Conservation (phyloP, 2,888 invertebrate species). For the Selenia dentaria region DNA sequence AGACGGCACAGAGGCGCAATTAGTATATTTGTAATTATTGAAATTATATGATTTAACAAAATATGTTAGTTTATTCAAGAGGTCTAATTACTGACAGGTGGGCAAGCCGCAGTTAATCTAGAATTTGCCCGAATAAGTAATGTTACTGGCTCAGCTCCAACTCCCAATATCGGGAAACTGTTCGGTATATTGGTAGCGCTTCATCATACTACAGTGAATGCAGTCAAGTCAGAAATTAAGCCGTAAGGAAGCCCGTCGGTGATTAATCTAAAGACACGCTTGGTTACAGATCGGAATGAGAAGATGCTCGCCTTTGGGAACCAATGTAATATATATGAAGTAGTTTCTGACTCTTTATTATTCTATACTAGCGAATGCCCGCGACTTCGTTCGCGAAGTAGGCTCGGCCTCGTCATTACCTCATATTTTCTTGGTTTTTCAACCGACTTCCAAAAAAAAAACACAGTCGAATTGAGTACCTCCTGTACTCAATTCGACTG, state of each 20-base stretch:
- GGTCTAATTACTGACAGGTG: background rate
- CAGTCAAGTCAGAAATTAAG: conserved; percentile 25
- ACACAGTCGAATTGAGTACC: too few relatives aligned
- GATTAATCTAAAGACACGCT: conserved; percentile 21
- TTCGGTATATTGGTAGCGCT: conserved; percentile 48
- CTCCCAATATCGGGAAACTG: conserved; percentile 42
- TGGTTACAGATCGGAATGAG: conserved; percentile 7
- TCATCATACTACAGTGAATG: conserved; percentile 30
- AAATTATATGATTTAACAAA: too few relatives aligned
- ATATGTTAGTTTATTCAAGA: background rate
- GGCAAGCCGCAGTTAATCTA: conserved; percentile 16
- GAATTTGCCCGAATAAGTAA: conserved; percentile 62
- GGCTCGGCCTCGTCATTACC: too few relatives aligned
- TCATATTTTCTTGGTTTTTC: too few relatives aligned
- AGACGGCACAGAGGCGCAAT: too few relatives aligned
- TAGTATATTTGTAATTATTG: too few relatives aligned
- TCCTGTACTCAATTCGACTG: too few relatives aligned
- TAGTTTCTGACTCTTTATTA: background rate
- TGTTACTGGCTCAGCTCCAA: conserved; percentile 53
- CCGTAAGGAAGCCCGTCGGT: conserved; percentile 22
- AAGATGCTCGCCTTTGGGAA: background rate
- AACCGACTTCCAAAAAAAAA: too few relatives aligned
- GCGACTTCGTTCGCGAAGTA: too few relatives aligned
- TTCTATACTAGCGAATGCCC: too few relatives aligned
- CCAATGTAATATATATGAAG: background rate